Evolutionary conservation across 2,797 vertebrate species (phyloP), one percentile per base, ranked within the genome.

Genomic region (Chelonia mydas): DNA sequence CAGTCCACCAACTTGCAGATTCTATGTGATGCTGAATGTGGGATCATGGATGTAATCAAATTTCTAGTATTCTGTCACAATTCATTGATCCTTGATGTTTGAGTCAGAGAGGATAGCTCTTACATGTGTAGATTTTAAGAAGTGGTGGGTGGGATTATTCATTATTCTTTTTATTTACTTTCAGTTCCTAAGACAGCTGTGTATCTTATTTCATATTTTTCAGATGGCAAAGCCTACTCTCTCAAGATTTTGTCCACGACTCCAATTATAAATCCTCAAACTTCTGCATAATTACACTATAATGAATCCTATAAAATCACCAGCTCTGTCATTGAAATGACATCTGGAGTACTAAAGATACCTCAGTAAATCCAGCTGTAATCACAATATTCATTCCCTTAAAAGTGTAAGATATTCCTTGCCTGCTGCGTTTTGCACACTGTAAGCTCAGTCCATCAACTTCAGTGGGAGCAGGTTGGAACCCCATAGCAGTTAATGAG

Each of bases 311-410:
- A 94, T n/a, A 92, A 95, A 94, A 92, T 47, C 83, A 87, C 49
- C 49, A 51, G n/a, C 88, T 77, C 57, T 61, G 54, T 41, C 81
- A 83, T 76, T 49, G 53, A 92, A 95, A 86, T 33, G 89, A 88
- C 87, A 90, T 81, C 92, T 95, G 94, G 31, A 76, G 68, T 31
- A 91, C 37, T 87, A 86, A 97, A 96, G 61, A n/a, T 90, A 51
- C 41, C 7, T 1, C 31, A 95, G 87, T 94, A 95, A 91, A 74
- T 17, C 0, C 15, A 78, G 2, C 84, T 50, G 47, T 55, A 92
- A 95, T 96, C 92, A 80, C 57, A 92, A 91, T 84, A 95, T 88
- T 65, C 83, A 7, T 61, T 74, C 84, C 57, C 87, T 96, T 90
- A 33, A 25, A 94, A 94, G 47, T 6, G 11, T 53, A 59, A 93